Evolutionary conservation across 2,888 invertebrate species (phyloP), one percentile per base, ranked within the genome.

Genomic region (Hypena proboscidalis): DNA sequence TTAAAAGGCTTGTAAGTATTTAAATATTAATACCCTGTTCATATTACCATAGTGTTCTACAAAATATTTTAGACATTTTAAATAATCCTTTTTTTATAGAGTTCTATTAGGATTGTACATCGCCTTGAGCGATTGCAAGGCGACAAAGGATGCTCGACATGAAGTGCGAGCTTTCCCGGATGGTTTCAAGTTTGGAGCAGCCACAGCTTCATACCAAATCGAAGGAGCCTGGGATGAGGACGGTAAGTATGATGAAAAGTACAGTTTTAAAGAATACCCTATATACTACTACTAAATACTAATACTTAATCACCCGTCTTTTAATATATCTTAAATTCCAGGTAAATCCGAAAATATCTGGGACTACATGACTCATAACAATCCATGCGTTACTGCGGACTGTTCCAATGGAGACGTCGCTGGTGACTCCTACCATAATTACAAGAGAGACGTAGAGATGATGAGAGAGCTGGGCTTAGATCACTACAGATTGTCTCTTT

Each of bases 311-410:
- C n/a, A n/a, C n/a, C n/a, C n/a, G n/a, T n/a, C n/a, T n/a, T n/a
- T 4, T 25, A 11, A 25, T 3, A 5, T 25, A 4, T 25, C 7
- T 11, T 10, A n/a, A 1, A 13, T 8, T 67, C 8, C 41, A 85
- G 92, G 90, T 5, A 93, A 92, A 70, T 77, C 90, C 0, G 87
- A 90, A 77, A 92, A 87, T 41, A 93, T 94, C 47, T 94, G 94
- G 95, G 95, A 95, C 73, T 83, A 74, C 38, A 73, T 93, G 58
- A 89, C 92, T 1, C 93, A 93, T 25, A 56, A 37, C 6, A 27
- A 63, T 1, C 75, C 92, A 0, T 90, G 92, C 20, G 75, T 82
- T 25, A 90, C 93, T 8, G 70, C 34, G 0, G 92, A 93, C 58
- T 68, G 83, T 17, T 88, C 91, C 8, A 93, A 90, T 44, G 94